Conservation (phyloP, 2,113 vertebrate genomes). For the Leuciscus idus region DNA sequence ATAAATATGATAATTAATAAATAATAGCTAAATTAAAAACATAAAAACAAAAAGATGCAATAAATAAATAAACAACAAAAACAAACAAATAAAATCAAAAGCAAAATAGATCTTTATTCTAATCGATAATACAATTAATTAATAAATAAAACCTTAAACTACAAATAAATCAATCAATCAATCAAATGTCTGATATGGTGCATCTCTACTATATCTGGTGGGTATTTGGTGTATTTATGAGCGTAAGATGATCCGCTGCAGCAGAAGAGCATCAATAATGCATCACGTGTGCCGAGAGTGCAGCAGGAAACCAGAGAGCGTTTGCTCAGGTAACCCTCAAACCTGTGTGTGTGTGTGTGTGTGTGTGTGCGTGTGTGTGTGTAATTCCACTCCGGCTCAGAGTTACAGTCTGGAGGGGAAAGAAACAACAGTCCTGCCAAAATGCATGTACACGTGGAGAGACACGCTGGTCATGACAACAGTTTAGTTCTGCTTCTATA, state of each 20-base stretch:
- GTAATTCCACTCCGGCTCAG: conserved; percentile 27
- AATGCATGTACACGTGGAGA: not conserved
- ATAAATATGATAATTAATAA: too few relatives aligned
- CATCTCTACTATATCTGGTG: not conserved
- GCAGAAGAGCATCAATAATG: conserved; percentile 77
- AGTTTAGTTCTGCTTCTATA: conserved; percentile 10
- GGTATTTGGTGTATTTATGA: not conserved
- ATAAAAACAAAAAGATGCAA: not conserved
- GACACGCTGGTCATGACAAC: not conserved
- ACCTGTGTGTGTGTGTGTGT: conserved; percentile 43
- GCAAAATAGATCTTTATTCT: too few relatives aligned
- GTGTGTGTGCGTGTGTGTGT: conserved; percentile 19
- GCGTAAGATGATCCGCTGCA: conserved; percentile 52
- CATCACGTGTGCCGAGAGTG: conserved; percentile 76
- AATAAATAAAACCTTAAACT: not conserved
- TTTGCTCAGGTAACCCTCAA: conserved; percentile 77
- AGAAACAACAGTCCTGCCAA: conserved; percentile 14
- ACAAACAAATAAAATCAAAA: not conserved
- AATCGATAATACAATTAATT: not conserved
- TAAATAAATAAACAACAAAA: too few relatives aligned
- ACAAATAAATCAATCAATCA: not conserved
- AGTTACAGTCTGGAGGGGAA: conserved; percentile 26
- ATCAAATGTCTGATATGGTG: not conserved
- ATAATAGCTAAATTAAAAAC: too few relatives aligned
- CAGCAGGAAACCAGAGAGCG: conserved; percentile 73